Evolutionary conservation across 2,113 vertebrate species (phyloP).

Genomic region (Ictidomys tridecemlineatus): DNA sequence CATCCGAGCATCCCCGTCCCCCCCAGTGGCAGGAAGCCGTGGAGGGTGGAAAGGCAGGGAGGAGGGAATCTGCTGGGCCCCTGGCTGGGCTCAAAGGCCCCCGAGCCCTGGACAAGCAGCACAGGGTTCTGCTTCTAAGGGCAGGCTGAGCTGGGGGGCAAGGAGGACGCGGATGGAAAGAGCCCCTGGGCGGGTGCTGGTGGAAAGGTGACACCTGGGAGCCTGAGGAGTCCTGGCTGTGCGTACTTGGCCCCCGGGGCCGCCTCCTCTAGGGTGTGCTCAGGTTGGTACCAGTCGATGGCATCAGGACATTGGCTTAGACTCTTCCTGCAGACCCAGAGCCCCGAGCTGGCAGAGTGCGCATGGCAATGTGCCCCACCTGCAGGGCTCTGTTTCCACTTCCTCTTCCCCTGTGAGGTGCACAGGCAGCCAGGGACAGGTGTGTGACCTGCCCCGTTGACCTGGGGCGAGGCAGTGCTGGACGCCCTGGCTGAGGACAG

Average conservation of each 20-base stretch:
- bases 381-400: not conserved
- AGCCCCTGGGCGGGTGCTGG: too few species aligned
- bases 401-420: not conserved
- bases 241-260: rapidly evolving
- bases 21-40: not conserved
- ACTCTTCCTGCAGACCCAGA: not conserved
- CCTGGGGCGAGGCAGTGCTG: not conserved
- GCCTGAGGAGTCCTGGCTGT: too few species aligned
- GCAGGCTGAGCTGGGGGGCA: rapidly evolving
- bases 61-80: not conserved
- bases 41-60: not conserved
- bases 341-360: not conserved
- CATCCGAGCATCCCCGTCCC: not conserved
- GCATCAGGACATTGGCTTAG: not conserved
- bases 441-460: not conserved
- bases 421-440: not conserved
- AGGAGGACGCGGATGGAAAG: not conserved
- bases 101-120: not conserved
- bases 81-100: not conserved
- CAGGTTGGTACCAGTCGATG: rapidly evolving
- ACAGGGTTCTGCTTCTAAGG: too few species aligned
- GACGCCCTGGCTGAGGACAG: too few species aligned
- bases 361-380: not conserved
- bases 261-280: not conserved
- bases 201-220: rapidly evolving